These are phyloP conservation scores for Gymnogyps californianus DNA, from an alignment of 2,113 vertebrate species.

Conservation along the genomic window DNA sequence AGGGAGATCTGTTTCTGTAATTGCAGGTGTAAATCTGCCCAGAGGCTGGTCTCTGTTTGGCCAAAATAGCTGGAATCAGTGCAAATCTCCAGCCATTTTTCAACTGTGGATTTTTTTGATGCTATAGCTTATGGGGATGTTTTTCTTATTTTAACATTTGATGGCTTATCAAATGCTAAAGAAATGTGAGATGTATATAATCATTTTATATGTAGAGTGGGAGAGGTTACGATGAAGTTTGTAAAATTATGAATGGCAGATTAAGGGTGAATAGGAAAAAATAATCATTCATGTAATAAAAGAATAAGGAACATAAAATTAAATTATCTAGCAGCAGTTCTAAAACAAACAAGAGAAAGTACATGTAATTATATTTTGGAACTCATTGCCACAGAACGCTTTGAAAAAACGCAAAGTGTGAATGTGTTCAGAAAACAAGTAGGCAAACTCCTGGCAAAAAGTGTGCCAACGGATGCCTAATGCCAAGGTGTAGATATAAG, in stretches of 20 bases:
- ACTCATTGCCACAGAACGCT: not conserved
- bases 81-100: not conserved
- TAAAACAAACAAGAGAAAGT: not conserved
- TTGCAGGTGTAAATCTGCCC: not conserved
- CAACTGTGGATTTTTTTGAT: not conserved
- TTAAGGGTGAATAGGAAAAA: not conserved
- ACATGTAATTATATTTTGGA: not conserved
- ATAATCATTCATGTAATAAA: not conserved
- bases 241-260: not conserved
- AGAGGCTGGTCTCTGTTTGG: not conserved
- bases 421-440: not conserved
- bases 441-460: not conserved
- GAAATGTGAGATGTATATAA: not conserved
- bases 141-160: not conserved
- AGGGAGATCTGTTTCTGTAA: not conserved
- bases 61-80: not conserved
- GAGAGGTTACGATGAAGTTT: not conserved
- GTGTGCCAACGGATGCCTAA: accelerated
- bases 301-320: not conserved
- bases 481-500: accelerated
- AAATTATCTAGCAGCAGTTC: not conserved
- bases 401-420: not conserved
- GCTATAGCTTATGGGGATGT: not conserved
- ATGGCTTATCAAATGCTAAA: not conserved
- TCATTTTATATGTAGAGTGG: no score